Base-by-base conservation (phyloP, 1,140 invertebrate genomes). In the Lethrus apterus region DNA sequence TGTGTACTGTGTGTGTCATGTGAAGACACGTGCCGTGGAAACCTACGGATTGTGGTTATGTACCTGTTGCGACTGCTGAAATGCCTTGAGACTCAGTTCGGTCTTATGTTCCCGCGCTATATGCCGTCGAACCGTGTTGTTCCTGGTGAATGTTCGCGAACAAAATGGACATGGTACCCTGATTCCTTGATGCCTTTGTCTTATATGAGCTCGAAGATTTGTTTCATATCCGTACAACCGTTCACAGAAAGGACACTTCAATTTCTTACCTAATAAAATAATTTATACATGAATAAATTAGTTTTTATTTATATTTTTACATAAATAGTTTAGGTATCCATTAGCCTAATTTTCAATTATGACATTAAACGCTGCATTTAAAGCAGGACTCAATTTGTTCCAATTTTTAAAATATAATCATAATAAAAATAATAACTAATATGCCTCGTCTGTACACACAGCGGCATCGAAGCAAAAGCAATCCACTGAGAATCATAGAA, bases 221-320 rank as follows among this genome's bases (percentile, higher is more conserved):
- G 88, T 93, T 73, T 93, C 88, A 66, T 93, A 92, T 26, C 89
- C 87, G 67, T 93, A 93, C n/a, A 91, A 72, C 58, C 88, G 78
- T 67, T 92, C 88, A 73, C 89, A 93, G 66, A 86, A 91, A 58
- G 89, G 84, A 69, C 89, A 93, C 70, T 91, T 89, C 48, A 93
- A 71, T 69, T 91, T 90, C 69, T 89, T 90, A 55, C 86, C 87
- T 89, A 70, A 0, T 70, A 69, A 47, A 51, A 36, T n/a, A n/a
- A n/a, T n/a, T n/a, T n/a, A n/a, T n/a, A n/a, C n/a, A n/a, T n/a
- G n/a, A n/a, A n/a, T n/a, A n/a, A n/a, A n/a, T n/a, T n/a, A n/a
- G n/a, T n/a, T n/a, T n/a, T n/a, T n/a, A n/a, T n/a, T n/a, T n/a
- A n/a, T n/a, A n/a, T n/a, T n/a, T n/a, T n/a, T n/a, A n/a, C n/a